Base-by-base conservation (phyloP, 2,888 invertebrate genomes). In the Scrobipalpa costella region DNA sequence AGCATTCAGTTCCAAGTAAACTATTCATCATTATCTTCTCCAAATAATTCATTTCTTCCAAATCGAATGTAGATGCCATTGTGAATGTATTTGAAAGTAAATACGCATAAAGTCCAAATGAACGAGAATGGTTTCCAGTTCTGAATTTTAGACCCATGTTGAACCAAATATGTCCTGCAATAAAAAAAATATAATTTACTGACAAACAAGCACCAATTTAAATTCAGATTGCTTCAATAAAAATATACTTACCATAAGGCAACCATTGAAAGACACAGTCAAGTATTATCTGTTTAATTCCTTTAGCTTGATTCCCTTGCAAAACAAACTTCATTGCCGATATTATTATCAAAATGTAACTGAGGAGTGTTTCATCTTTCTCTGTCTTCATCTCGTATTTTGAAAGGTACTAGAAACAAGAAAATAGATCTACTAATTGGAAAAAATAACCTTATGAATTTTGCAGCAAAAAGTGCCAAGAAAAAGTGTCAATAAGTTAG, bases 141-240 rank as follows among this genome's bases (percentile, higher is more conserved):
- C 64, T 47, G 68, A 66, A 55, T 71, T 68, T 75, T 0, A 86
- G 65, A 2, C 74, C 77, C 33, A 79, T 71, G 59, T 79, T 83
- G 62, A 86, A 80, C 79, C 81, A 86, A 5, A 74, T 62, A 61
- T 84, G 78, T 70, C 83, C 90, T 91, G 69, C 15, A 81, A 83
- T 17, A 38, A 21, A 21, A 11, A 59, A 59, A 60, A 34, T n/a
- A 44, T 9, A 7, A 44, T 9, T 44, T 13, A 3, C 2, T 7
- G n/a, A 2, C 11, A 44, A 3, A 44, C 44, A 47, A 2, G 47
- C 13, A 1, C 38, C 38, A 38, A 2, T 3, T 2, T 1, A 47
- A 17, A n/a, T n/a, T n/a, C n/a, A n/a, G n/a, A n/a, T n/a, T n/a
- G n/a, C n/a, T n/a, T n/a, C n/a, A n/a, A n/a, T n/a, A n/a, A 58